phyloP scores from a whole-genome alignment of 1,140 invertebrate species.

The Arion vulgaris region DNA sequence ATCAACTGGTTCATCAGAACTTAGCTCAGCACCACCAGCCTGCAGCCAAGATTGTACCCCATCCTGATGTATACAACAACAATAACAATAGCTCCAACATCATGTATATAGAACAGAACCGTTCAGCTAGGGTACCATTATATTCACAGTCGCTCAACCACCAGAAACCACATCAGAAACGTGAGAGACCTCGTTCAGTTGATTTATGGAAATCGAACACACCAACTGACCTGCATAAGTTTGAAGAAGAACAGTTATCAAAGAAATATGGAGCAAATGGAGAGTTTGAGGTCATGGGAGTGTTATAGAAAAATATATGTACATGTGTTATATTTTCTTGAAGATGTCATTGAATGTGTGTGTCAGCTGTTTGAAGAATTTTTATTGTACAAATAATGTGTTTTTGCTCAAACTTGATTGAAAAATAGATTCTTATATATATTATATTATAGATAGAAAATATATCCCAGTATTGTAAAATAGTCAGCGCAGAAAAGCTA shows the following conservation, averaged over 20 bases:
- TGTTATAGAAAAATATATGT: conserved; percentile 10
- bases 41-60: conserved; percentile 26
- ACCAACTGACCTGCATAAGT: conserved; percentile 23
- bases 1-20: conserved; percentile 8
- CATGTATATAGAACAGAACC: conserved; percentile 27
- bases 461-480: too few relatives aligned
- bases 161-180: conserved; percentile 3
- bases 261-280: conserved; percentile 40
- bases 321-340: not conserved
- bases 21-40: not conserved
- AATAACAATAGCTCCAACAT: conserved; percentile 7
- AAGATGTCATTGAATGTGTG: not conserved
- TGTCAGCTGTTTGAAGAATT: not conserved
- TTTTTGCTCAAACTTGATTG: too few relatives aligned
- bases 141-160: not conserved
- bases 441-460: too few relatives aligned
- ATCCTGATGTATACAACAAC: conserved; percentile 37
- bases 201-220: conserved; percentile 22
- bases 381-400: too few relatives aligned
- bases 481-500: too few relatives aligned
- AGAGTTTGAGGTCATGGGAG: conserved; percentile 40
- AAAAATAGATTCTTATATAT: too few relatives aligned
- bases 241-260: conserved; percentile 38
- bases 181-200: conserved; percentile 14
- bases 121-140: not conserved